These are phyloP conservation scores for Acanthornis magna DNA, from an alignment of 2,797 vertebrate genomes.

Conservation along the genomic window DNA sequence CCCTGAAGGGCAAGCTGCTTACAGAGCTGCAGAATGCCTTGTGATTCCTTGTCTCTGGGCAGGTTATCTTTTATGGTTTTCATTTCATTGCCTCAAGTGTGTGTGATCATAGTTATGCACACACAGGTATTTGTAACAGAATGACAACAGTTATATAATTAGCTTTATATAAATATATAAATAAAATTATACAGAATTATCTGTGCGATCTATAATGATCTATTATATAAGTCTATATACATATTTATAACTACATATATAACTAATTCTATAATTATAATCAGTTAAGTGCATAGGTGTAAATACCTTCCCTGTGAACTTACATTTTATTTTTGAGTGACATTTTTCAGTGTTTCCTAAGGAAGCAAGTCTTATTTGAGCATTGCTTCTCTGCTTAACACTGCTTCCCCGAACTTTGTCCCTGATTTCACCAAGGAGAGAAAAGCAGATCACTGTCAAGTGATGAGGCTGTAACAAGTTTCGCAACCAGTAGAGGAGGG, in stretches of 20 bases:
- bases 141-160: neutral
- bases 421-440: neutral
- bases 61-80: neutral
- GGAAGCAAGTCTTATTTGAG: accelerated
- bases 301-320: neutral
- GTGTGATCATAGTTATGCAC: accelerated
- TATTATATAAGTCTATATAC: neutral
- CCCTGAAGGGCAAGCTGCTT: neutral
- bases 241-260: neutral
- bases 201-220: neutral
- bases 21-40: accelerated
- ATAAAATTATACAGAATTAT: neutral
- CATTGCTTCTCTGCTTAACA: neutral
- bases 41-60: neutral
- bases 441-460: accelerated
- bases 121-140: neutral
- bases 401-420: accelerated
- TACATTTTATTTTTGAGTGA: neutral
- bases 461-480: neutral
- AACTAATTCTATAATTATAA: neutral
- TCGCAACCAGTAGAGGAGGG: neutral
- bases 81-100: accelerated
- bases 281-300: neutral
- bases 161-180: neutral
- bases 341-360: neutral